Conservation (phyloP, 2,888 invertebrate genomes). For the Boloria selene region DNA sequence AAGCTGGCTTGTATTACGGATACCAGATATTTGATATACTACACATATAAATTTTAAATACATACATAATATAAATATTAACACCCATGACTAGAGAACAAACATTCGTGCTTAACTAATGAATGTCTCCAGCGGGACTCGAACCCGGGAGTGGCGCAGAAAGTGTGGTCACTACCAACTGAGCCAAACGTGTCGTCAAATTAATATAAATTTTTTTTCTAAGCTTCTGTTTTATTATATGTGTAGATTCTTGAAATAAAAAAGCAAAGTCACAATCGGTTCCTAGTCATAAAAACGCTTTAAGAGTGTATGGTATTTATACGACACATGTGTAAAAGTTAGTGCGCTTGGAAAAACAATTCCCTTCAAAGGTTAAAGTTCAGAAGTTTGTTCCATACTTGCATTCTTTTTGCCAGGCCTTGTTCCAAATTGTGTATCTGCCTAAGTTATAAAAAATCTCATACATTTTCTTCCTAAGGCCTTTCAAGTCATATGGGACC, state of each 20-base stretch:
- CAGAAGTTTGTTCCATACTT: conserved; percentile 12
- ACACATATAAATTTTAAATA: too few relatives aligned
- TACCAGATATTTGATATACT: too few relatives aligned
- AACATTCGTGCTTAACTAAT: too few relatives aligned
- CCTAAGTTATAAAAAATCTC: conserved; percentile 9
- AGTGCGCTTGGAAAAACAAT: conserved; percentile 12
- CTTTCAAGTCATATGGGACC: conserved; percentile 11
- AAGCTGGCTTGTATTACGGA: too few relatives aligned
- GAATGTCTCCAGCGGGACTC: too few relatives aligned
- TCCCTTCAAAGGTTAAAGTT: conserved; percentile 14
- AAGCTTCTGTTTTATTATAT: too few relatives aligned
- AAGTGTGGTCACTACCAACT: too few relatives aligned
- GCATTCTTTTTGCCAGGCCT: conserved; percentile 13
- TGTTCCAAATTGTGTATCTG: conserved; percentile 16
- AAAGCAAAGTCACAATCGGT: not conserved
- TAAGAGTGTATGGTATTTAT: conserved; percentile 7
- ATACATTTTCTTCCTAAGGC: conserved; percentile 2
- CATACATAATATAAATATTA: too few relatives aligned
- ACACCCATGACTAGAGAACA: too few relatives aligned
- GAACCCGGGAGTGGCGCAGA: too few relatives aligned
- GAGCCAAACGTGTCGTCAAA: too few relatives aligned
- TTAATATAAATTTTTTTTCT: too few relatives aligned
- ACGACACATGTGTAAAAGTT: conserved; percentile 12
- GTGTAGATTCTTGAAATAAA: not conserved
- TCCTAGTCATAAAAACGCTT: conserved; percentile 1